phyloP scores from a whole-genome alignment of 2,797 vertebrate genomes.

The Kryptopterus vitreolus region DNA sequence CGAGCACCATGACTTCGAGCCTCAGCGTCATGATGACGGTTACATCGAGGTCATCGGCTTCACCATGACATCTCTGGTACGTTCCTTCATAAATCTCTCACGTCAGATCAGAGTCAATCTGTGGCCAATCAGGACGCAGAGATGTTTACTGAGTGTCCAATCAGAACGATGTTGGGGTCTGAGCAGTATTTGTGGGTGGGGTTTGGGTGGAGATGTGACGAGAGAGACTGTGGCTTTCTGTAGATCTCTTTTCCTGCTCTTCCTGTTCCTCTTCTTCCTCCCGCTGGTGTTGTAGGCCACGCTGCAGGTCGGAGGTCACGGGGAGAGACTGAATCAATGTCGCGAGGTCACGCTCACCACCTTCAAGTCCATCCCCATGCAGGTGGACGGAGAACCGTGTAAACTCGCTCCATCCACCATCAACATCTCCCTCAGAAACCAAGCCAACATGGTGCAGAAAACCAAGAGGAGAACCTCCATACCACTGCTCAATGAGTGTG shows the following conservation, averaged over 20 bases:
- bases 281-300: slow-evolving; percentile 76
- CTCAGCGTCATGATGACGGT: slow-evolving; percentile 92
- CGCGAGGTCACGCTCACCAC: slow-evolving; percentile 89
- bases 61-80: slow-evolving; percentile 94
- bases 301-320: slow-evolving; percentile 93
- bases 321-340: slow-evolving; percentile 90
- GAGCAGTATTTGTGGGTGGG: not conserved
- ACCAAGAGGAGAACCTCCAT: slow-evolving; percentile 86
- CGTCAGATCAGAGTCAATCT: not conserved
- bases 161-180: not conserved
- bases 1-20: slow-evolving; percentile 93
- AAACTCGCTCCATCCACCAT: slow-evolving; percentile 86
- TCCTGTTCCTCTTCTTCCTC: not conserved
- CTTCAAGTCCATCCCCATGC: slow-evolving; percentile 88
- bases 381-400: slow-evolving; percentile 95
- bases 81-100: not conserved
- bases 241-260: no score
- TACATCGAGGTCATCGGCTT: slow-evolving; percentile 96
- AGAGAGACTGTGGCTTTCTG: not conserved
- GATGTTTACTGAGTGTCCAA: not conserved
- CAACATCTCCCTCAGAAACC: slow-evolving; percentile 86
- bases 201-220: not conserved
- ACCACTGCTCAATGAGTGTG: slow-evolving; percentile 88
- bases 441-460: slow-evolving; percentile 96
- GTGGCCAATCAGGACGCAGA: not conserved